These are phyloP conservation scores for Pterocles gutturalis DNA, from an alignment of 2,113 vertebrate genomes.

Conservation along the genomic window DNA sequence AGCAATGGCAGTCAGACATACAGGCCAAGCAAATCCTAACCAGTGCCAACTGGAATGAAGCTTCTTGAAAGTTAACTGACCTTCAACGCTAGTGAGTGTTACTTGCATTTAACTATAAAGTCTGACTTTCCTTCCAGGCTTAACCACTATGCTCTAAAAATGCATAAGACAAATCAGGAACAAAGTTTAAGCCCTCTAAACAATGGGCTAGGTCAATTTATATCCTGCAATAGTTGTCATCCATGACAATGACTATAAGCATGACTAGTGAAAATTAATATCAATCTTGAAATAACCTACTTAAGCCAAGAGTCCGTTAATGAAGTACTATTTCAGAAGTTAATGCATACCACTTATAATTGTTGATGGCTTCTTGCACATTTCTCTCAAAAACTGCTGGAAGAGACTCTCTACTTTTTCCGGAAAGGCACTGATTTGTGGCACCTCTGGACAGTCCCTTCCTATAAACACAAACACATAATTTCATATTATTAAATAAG, in stretches of 20 bases:
- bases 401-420: slow-evolving; percentile 56
- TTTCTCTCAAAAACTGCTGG: slow-evolving; percentile 69
- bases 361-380: slow-evolving; percentile 72
- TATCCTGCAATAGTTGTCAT: not conserved
- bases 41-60: not conserved
- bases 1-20: not conserved
- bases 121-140: not conserved
- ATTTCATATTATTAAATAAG: not conserved
- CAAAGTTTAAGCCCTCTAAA: not conserved
- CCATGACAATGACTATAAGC: not conserved
- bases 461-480: slow-evolving; percentile 46
- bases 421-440: not conserved
- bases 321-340: not conserved
- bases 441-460: slow-evolving; percentile 68
- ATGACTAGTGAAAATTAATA: not conserved
- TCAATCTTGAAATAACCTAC: not conserved
- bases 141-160: not conserved
- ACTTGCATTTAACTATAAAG: not conserved
- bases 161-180: not conserved
- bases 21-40: not conserved
- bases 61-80: not conserved
- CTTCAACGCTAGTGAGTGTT: not conserved
- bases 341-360: slow-evolving; percentile 69
- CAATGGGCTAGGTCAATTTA: not conserved
- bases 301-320: not conserved